Evolutionary conservation across 2,113 vertebrate genomes (phyloP), one percentile per base, ranked within the genome.

Genomic region (Thunnus maccoyii): DNA sequence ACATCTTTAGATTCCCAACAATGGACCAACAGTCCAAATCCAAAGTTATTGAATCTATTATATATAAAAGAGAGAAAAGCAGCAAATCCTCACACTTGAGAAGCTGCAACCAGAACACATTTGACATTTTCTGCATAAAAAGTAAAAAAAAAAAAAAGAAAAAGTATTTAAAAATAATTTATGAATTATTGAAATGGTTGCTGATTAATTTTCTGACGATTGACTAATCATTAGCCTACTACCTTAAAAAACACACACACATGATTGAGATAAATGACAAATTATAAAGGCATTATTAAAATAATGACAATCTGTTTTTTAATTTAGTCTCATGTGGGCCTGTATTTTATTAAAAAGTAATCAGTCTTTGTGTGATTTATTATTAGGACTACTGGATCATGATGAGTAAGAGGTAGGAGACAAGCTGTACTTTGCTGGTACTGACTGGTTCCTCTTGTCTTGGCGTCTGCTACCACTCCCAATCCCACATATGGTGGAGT

Each of bases 401-500:
- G 91, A 84, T 88, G 89, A 92, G 72, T 87, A 91, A 91, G 91
- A 86, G 76, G 73, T 75, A 84, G 72, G 75, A 89, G 82, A 91
- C 90, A 87, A 66, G 85, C 71, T 91, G 88, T 91, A 88, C 88
- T 82, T 80, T 88, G 82, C 85, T 83, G 88, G 76, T 89, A 83
- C 80, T 46, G 82, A 89, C 91, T 88, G 84, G 83, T 85, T 90
- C 75, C 77, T 85, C 67, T 89, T 67, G 76, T 78, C 89, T 90
- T 91, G 91, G 90, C 89, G 73, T 79, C 88, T 92, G 91, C 80
- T 91, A 57, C 91, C 83, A 74, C 74, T 89, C 76, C 88, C 84
- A 76, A 76, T 62, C 52, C 46, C 74, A 84, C 93, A 93, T 92
- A 92, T 90, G 92, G 92, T 85, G 62, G 69, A 89, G 88, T 93